Conservation (phyloP, 2,888 invertebrate genomes). For the Malacosoma neustria region DNA sequence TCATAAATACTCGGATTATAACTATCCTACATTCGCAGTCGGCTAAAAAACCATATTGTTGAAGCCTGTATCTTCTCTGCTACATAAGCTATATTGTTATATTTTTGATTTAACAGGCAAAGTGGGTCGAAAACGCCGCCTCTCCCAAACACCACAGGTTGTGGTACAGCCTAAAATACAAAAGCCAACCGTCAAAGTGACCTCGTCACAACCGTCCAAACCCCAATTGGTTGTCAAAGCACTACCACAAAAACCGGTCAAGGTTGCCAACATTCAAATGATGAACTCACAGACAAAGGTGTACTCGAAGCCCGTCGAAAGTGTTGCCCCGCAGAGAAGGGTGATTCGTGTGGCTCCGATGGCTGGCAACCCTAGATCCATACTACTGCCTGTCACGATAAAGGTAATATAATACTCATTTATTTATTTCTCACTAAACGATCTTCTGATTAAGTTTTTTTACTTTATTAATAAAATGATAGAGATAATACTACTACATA, state of each 20-base stretch:
- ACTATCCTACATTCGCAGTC: too few species aligned
- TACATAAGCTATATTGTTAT: too few species aligned
- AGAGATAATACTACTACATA: too few species aligned
- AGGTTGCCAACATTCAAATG: slow-evolving; percentile 60
- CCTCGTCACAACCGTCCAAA: slow-evolving; percentile 23
- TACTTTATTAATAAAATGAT: too few species aligned
- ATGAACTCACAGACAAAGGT: slow-evolving; percentile 57
- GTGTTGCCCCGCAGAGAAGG: slow-evolving; percentile 54
- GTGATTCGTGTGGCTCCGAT: slow-evolving; percentile 62
- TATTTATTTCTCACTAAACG: too few species aligned
- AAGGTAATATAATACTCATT: too few species aligned
- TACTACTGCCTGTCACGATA: slow-evolving; percentile 81
- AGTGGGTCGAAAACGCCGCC: slow-evolving; percentile 55
- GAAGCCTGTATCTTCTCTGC: too few species aligned
- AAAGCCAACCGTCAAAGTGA: slow-evolving; percentile 46
- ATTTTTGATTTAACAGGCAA: slow-evolving; percentile 30
- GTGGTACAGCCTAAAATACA: slow-evolving; percentile 58
- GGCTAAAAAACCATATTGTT: too few species aligned
- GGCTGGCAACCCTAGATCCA: slow-evolving; percentile 76
- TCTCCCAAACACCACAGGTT: slow-evolving; percentile 54
- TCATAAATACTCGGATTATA: too few species aligned
- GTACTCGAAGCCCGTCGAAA: slow-evolving; percentile 61
- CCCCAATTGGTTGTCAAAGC: slow-evolving; percentile 62
- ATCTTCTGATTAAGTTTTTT: too few species aligned
- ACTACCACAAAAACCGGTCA: slow-evolving; percentile 58